Base-by-base conservation (phyloP, 2,888 invertebrate species). In the Metacarcinus magister region DNA sequence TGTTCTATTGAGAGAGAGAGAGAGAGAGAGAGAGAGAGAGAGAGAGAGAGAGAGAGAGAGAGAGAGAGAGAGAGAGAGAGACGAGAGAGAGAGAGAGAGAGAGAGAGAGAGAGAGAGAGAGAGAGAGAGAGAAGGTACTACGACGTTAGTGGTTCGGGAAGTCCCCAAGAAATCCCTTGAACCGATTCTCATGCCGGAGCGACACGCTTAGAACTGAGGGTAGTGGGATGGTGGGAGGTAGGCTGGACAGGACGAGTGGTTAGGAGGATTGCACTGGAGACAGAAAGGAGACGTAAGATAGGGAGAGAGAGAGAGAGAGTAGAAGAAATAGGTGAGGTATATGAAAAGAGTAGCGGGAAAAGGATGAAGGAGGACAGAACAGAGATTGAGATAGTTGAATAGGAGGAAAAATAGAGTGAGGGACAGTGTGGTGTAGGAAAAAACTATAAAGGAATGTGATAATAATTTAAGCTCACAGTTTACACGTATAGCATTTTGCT, bases 131-230 rank as follows among this genome's bases (percentile, higher is more conserved):
- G n/a, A 5, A 67, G 67, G 4, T 2, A 5, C 67, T 67, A 67
- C 67, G 67, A 23, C 19, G 19, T 23, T 2, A 1, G 67, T 23
- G 19, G 67, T 16, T 67, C 67, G 67, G 67, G 67, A 67, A 67
- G n/a, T 67, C 67, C 67, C 67, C 67, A 67, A 23, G 67, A 67
- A 67, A 67, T 67, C 67, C 67, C 67, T 67, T 67, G 67, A 67
- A 67, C 67, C 67, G 67, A 67, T 67, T 67, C 19, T 67, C 67
- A 67, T 67, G 67, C 67, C 23, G 67, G 23, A 67, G 13, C 67
- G n/a, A 67, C 67, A 67, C n/a, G 67, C 19, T 1, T 23, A 67
- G 67, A 67, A 16, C 5, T 10, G 19, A 19, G 60, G 16, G 19
- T 60, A 7, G 67, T 16, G 19, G 67, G 67, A 67, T 16, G n/a